Percentiles rank a stretch among this genome's conserved stretches.
Conservation (phyloP, 2,888 invertebrate genomes). For the Neuroscelio doddi region DNA sequence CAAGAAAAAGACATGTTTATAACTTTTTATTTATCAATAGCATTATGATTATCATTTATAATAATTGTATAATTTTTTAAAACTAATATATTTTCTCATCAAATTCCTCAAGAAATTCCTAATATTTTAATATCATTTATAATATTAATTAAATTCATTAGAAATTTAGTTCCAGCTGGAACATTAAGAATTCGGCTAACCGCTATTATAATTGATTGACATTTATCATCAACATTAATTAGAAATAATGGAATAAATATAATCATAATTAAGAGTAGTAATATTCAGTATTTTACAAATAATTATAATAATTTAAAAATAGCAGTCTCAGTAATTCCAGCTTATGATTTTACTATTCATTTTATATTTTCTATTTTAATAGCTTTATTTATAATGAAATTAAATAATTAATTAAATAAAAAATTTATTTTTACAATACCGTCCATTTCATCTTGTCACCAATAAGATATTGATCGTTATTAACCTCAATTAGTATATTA, state of each 20-base stretch:
- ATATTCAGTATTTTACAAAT: constrained; percentile 73
- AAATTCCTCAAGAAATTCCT: constrained; percentile 81
- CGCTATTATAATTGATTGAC: constrained; percentile 86
- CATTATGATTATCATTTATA: constrained; percentile 80
- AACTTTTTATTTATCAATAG: constrained; percentile 76
- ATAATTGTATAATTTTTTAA: constrained; percentile 77
- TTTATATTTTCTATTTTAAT: constrained; percentile 78
- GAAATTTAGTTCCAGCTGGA: constrained; percentile 81
- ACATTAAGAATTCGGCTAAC: constrained; percentile 81
- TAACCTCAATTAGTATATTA: constrained; percentile 78
- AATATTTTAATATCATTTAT: constrained; percentile 79
- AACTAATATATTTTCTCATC: constrained; percentile 78
- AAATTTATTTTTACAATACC: constrained; percentile 35
- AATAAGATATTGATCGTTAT: constrained; percentile 79
- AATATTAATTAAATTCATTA: constrained; percentile 83
- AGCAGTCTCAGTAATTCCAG: constrained; percentile 79
- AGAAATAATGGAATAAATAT: constrained; percentile 72
- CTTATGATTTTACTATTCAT: constrained; percentile 80
- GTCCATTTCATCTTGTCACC: constrained; percentile 77
- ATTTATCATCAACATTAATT: constrained; percentile 78
- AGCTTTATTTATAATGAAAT: constrained; percentile 80
- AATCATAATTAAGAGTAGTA: constrained; percentile 57
- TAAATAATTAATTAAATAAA: constrained; percentile 71
- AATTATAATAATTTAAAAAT: constrained; percentile 75
- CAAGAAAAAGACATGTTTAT: constrained; percentile 78